A percentile compares a stretch with the other conserved stretches of the same genome.
phyloP scores from a whole-genome alignment of 1,140 invertebrate species.

The Asobara japonica region DNA sequence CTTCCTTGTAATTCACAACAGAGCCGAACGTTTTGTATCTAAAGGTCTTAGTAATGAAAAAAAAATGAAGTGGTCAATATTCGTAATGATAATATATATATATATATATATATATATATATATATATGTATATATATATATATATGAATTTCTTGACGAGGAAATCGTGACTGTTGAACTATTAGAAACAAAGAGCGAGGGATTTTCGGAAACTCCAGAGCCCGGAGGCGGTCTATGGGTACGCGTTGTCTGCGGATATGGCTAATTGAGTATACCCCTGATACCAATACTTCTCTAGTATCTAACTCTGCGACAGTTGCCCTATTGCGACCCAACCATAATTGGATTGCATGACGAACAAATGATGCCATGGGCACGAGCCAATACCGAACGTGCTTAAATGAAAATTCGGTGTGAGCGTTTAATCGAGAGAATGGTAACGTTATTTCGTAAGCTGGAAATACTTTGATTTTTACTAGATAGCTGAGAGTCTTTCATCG shows the following conservation, averaged over 20 bases:
- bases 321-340: conserved; percentile 54
- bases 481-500: too few relatives aligned
- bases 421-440: conserved; percentile 57
- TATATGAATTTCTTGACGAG: conserved; percentile 41
- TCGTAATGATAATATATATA: too few relatives aligned
- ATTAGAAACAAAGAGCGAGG: conserved; percentile 44
- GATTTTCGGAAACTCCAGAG: conserved; percentile 47
- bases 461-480: conserved; percentile 3
- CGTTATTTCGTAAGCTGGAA: not conserved
- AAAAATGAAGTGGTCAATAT: too few relatives aligned
- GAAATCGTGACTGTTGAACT: conserved; percentile 57
- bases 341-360: conserved; percentile 62
- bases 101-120: too few relatives aligned
- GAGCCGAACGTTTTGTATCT: too few relatives aligned
- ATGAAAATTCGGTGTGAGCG: conserved; percentile 58
- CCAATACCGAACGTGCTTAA: conserved; percentile 59
- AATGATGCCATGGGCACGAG: conserved; percentile 47
- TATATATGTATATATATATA: too few relatives aligned
- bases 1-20: too few relatives aligned
- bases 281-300: not conserved
- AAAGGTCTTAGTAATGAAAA: too few relatives aligned
- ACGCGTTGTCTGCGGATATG: conserved; percentile 65
- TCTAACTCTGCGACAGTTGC: conserved; percentile 51
- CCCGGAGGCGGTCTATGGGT: conserved; percentile 54
- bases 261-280: conserved; percentile 50